Conservation (phyloP, 2,888 invertebrate species). For the Lasioglossum oenotherae region DNA sequence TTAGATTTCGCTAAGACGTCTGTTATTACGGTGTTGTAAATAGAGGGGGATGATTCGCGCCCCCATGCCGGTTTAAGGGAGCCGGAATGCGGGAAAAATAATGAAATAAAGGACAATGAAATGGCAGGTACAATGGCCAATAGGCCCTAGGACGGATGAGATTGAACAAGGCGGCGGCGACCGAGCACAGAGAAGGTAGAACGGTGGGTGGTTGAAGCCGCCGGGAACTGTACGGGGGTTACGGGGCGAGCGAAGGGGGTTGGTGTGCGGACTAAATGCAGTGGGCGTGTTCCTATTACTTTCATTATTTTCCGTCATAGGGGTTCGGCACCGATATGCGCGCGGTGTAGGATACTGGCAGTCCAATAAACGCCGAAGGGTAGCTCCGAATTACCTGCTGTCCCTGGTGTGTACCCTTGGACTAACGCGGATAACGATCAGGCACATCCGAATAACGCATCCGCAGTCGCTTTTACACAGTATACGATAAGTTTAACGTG, state of each 20-base stretch:
- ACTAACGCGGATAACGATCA: conserved; percentile 20
- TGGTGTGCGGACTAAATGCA: conserved; percentile 78
- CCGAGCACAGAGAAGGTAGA: conserved; percentile 46
- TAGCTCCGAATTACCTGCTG: conserved; percentile 36
- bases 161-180: conserved; percentile 58
- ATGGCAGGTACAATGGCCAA: conserved; percentile 81
- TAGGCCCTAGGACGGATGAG: conserved; percentile 70
- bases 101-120: conserved; percentile 81
- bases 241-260: conserved; percentile 14
- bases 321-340: conserved; percentile 75
- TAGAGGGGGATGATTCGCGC: conserved; percentile 68
- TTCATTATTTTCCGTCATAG: conserved; percentile 82
- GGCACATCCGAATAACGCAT: conserved; percentile 35
- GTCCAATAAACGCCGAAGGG: conserved; percentile 25
- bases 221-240: not conserved
- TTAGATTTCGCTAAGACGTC: conserved; percentile 82
- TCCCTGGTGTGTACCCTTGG: not conserved
- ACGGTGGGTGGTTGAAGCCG: conserved; percentile 56
- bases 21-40: conserved; percentile 78
- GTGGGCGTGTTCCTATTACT: conserved; percentile 84
- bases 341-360: conserved; percentile 37
- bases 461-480: not conserved
- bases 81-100: conserved; percentile 79
- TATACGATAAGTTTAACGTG: not conserved
- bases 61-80: conserved; percentile 52